phyloP scores from a whole-genome alignment of 2,797 vertebrate genomes.

The Geotrypetes seraphini region DNA sequence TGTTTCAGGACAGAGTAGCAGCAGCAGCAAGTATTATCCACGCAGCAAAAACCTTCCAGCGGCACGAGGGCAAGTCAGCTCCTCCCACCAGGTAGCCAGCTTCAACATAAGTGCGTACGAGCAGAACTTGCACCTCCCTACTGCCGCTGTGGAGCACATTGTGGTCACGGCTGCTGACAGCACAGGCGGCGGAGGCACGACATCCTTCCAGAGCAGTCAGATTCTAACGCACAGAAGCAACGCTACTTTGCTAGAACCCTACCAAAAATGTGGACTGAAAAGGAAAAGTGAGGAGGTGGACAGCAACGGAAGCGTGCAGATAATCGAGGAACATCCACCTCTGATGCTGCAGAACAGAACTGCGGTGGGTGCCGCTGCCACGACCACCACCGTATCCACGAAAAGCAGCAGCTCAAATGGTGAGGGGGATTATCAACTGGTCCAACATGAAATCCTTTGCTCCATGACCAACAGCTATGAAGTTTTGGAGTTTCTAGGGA shows the following conservation, averaged over 20 bases:
- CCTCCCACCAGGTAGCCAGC: slow-evolving; percentile 68
- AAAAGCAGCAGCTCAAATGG: slow-evolving; percentile 93
- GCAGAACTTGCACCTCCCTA: slow-evolving; percentile 63
- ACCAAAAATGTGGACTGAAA: slow-evolving; percentile 89
- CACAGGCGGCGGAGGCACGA: slow-evolving; percentile 68
- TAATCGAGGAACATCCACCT: slow-evolving; percentile 94
- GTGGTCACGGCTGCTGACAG: slow-evolving; percentile 87
- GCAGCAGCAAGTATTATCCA: slow-evolving; percentile 73
- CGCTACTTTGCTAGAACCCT: slow-evolving; percentile 69
- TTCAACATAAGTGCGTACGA: slow-evolving; percentile 69
- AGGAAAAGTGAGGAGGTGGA: slow-evolving; percentile 92
- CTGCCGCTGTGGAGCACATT: slow-evolving; percentile 58
- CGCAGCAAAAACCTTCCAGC: slow-evolving; percentile 75
- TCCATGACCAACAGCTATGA: slow-evolving; percentile 96
- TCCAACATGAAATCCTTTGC: slow-evolving; percentile 95
- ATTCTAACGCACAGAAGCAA: slow-evolving; percentile 64
- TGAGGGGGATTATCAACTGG: slow-evolving; percentile 95
- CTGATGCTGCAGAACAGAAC: slow-evolving; percentile 85
- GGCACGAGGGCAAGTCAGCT: slow-evolving; percentile 59
- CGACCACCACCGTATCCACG: slow-evolving; percentile 86
- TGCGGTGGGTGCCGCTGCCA: slow-evolving; percentile 76
- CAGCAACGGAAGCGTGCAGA: slow-evolving; percentile 96
- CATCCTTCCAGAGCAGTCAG: slow-evolving; percentile 71
- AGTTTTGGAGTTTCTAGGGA: slow-evolving; percentile 91
- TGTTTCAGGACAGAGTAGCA: slow-evolving; percentile 76